Percentiles rank a stretch among this genome's conserved stretches.
These are phyloP conservation scores for Anisognathus igniventris DNA, from an alignment of 2,797 vertebrate genomes.

Conservation along the genomic window DNA sequence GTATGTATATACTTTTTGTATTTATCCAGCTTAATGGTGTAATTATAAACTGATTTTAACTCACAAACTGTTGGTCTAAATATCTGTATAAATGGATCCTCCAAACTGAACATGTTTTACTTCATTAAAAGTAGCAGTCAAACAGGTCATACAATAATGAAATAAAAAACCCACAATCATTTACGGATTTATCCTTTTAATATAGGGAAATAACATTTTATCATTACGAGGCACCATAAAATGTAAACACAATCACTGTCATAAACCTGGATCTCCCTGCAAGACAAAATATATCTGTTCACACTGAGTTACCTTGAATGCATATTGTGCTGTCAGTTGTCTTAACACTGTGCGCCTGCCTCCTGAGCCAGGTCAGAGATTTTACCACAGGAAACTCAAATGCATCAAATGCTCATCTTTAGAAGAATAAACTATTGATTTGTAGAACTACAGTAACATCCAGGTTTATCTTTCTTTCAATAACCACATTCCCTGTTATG, in stretches of 20 bases:
- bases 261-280: conserved; percentile 87
- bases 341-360: conserved; percentile 43
- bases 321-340: conserved; percentile 57
- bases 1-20: conserved; percentile 38
- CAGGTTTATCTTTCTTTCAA: conserved; percentile 87
- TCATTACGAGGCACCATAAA: conserved; percentile 95
- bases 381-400: conserved; percentile 31
- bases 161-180: conserved; percentile 74
- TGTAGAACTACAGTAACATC: conserved; percentile 69
- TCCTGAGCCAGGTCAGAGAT: conserved; percentile 22
- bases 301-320: conserved; percentile 69
- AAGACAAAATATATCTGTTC: conserved; percentile 69
- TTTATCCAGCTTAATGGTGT: conserved; percentile 39
- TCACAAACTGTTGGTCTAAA: neutral
- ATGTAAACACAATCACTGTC: conserved; percentile 91
- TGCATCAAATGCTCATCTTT: conserved; percentile 46
- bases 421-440: conserved; percentile 58
- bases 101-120: neutral
- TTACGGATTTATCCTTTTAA: conserved; percentile 84
- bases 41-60: conserved; percentile 53
- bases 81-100: conserved; percentile 32
- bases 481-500: conserved; percentile 83
- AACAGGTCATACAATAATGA: conserved; percentile 36
- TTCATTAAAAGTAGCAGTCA: conserved; percentile 17
- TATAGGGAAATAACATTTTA: conserved; percentile 87